Evolutionary conservation across 2,113 vertebrate species (phyloP), one percentile per base, ranked within the genome.

Genomic region (Delphinapterus leucas): DNA sequence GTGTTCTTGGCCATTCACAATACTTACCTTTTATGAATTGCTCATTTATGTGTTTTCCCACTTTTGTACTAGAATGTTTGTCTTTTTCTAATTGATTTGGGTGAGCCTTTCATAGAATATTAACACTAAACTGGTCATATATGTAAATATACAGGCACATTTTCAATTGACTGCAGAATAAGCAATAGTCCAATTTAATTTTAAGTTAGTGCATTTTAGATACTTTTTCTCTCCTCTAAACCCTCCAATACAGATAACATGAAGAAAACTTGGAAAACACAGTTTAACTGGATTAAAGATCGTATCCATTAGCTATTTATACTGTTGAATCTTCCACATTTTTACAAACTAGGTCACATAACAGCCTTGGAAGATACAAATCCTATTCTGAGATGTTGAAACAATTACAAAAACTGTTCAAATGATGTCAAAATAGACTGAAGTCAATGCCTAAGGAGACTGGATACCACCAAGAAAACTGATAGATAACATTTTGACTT

Each of bases 21-120:
- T 53, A 41, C 20, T 53, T 53, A 60, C 26, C 17, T 65, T 55
- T 83, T 63, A 49, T 18, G 23, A 90, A 36, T 20, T 61, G 12
- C 23, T 58, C 5, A 36, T 28, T 33, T 71, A 70, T 25, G 2
- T 60, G 4, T 5, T 33, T 94, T 90, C 33, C 36, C 2, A 31
- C 3, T 83, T 74, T 31, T 28, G 8, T 68, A 21, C 12, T 61
- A 15, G 44, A 23, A 84, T 83, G 15, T 8, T 73, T 60, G 3
- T 9, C 41, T 89, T 81, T 49, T 93, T 60, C 36, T 58, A 65
- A 80, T 26, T 88, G 38, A 94, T 47, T 61, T 79, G 17, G 8
- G 11, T 41, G 3, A 63, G 5, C 0, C 18, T 91, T 80, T 71
- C 21, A 77, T 5, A 89, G 13, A 93, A 71, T 58, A 71, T 21